Evolutionary conservation across 2,888 invertebrate genomes (phyloP).

Genomic region (Polietes domitor): DNA sequence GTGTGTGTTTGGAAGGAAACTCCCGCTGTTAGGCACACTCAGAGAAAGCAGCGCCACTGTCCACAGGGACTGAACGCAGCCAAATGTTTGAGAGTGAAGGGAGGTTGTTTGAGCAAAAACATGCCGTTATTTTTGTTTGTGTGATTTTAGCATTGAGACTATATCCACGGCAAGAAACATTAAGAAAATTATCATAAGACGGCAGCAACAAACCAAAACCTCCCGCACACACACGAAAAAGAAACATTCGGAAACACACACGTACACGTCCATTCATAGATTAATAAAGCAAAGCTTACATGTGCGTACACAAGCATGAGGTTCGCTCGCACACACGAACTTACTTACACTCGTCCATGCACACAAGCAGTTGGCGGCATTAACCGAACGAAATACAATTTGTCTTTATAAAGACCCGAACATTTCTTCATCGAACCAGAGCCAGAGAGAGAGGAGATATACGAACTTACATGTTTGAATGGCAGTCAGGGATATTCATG

Average conservation of each 20-base stretch:
- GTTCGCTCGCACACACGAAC: neutral
- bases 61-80: neutral
- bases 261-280: neutral
- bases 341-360: neutral
- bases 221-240: neutral
- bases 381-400: conserved; percentile 48
- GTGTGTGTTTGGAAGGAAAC: neutral
- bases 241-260: neutral
- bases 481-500: too few species aligned
- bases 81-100: too few species aligned
- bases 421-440: neutral
- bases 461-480: neutral
- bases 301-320: neutral
- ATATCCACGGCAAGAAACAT: conserved; percentile 33
- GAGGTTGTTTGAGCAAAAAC: neutral
- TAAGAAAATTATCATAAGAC: conserved; percentile 53
- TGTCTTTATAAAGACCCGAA: conserved; percentile 50
- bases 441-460: neutral
- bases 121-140: neutral
- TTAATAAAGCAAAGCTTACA: neutral
- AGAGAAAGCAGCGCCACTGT: neutral
- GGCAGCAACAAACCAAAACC: too few species aligned
- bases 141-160: conserved; percentile 17
- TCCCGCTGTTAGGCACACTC: neutral
- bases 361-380: neutral